Evolutionary conservation across 2,797 vertebrate species (phyloP), one percentile per base, ranked within the genome.

Genomic region (Catharus ustulatus): DNA sequence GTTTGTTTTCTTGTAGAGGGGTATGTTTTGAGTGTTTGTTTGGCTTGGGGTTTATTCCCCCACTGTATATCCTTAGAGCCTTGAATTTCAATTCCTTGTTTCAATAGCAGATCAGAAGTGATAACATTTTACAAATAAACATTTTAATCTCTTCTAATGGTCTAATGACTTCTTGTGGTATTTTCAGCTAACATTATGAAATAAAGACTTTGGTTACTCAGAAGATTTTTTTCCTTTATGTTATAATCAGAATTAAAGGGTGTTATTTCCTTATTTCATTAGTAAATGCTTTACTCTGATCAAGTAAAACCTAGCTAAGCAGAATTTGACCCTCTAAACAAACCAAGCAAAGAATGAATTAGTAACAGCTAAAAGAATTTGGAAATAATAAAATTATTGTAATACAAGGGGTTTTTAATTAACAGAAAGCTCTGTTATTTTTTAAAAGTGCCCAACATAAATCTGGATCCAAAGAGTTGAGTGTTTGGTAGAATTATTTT

Each of bases 1-100:
- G 8, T 45, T 48, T 63, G 8, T 45, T 48, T 63, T 34, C 45
- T 57, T 29, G 23, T 17, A 10, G 16, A 29, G 5, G 2, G 1
- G 1, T 15, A 13, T 36, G 7, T 11, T 55, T 57, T 36, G 18
- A 3, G 5, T 19, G 1, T 24, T 68, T 32, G 4, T 7, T 68
- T 49, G 13, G 10, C 42, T 51, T 27, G 8, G 4, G 1, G 0
- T 2, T 13, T 72, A 72, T 61, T 19, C 6, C 2, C 21, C 15
- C 12, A 7, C 8, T n/a, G 9, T 15, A 21, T 15, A 8, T 40
- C 32, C 4, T 58, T 72, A 54, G 19, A 84, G 24, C 20, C 24
- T 85, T 51, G 18, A 67, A 59, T 85, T 69, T 74, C 17, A 19
- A 30, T 27, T 54, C 6, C 6, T 18, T 58, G 4, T 57, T 82